phyloP scores from a whole-genome alignment of 1,140 invertebrate species.

The Papilio dardanus region DNA sequence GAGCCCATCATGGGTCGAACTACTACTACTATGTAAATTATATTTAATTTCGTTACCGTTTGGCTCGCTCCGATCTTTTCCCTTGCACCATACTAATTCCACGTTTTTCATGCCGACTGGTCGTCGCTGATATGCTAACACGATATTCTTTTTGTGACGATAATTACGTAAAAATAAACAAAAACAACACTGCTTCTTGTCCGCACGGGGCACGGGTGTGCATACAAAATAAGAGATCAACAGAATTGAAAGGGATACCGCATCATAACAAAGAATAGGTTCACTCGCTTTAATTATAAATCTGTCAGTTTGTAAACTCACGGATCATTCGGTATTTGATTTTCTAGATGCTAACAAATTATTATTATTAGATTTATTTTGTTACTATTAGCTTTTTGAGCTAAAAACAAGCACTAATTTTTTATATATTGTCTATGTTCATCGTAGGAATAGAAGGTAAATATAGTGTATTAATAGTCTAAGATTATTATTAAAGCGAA shows the following conservation, averaged over 20 bases:
- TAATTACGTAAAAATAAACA: slow-evolving; percentile 43
- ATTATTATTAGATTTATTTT: neutral
- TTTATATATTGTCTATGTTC: too few relatives aligned
- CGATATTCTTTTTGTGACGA: slow-evolving; percentile 40
- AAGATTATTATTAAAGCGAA: too few relatives aligned
- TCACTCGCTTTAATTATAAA: neutral
- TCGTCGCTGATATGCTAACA: slow-evolving; percentile 43
- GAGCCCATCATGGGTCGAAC: too few relatives aligned
- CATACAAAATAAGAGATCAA: slow-evolving; percentile 31
- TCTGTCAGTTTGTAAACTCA: slow-evolving; percentile 4
- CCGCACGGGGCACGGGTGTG: slow-evolving; percentile 7
- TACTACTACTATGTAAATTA: too few relatives aligned
- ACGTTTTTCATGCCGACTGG: slow-evolving; percentile 43
- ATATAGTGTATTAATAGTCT: too few relatives aligned
- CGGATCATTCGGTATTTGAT: neutral
- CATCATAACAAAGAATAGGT: slow-evolving; percentile 22
- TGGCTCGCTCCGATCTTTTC: slow-evolving; percentile 19
- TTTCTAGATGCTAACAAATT: neutral
- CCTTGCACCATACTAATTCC: slow-evolving; percentile 32
- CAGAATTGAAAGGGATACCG: slow-evolving; percentile 18
- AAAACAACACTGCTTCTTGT: slow-evolving; percentile 27
- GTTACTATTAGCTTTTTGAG: too few relatives aligned
- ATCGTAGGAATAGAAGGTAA: too few relatives aligned
- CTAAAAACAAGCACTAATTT: too few relatives aligned
- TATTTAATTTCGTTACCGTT: neutral